Percentiles rank a stretch among this genome's conserved stretches.
These are phyloP conservation scores for Perithous albicinctus DNA, from an alignment of 2,888 invertebrate species.

Conservation along the genomic window DNA sequence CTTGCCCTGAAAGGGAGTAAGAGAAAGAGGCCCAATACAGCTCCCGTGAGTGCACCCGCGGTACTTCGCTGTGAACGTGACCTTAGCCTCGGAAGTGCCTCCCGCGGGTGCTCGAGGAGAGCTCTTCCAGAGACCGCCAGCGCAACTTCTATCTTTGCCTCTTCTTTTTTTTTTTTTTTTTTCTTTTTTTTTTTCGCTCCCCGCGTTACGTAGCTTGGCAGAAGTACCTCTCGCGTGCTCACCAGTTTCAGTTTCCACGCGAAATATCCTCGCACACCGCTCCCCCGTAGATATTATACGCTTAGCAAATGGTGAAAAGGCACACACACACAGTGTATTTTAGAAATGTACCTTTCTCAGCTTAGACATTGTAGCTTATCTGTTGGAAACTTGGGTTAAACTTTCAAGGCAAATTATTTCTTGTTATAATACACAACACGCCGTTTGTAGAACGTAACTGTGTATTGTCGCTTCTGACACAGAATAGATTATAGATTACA, in stretches of 20 bases:
- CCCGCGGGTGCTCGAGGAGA: slow-evolving; percentile 35
- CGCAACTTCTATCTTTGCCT: slow-evolving; percentile 41
- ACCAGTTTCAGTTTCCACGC: slow-evolving; percentile 52
- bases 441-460: not conserved
- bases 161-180: too few relatives aligned
- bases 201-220: slow-evolving; percentile 41
- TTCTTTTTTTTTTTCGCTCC: slow-evolving; percentile 44
- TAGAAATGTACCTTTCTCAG: not conserved
- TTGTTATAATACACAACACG: not conserved
- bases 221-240: slow-evolving; percentile 61
- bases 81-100: slow-evolving; percentile 71
- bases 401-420: not conserved
- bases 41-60: slow-evolving; percentile 51
- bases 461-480: not conserved
- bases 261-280: slow-evolving; percentile 17
- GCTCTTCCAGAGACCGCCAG: slow-evolving; percentile 31
- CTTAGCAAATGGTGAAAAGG: slow-evolving; percentile 11
- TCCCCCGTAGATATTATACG: not conserved
- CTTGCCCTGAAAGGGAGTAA: slow-evolving; percentile 37
- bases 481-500: not conserved
- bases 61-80: slow-evolving; percentile 71
- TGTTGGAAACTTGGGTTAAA: not conserved
- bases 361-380: slow-evolving; percentile 14
- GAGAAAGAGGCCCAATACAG: slow-evolving; percentile 50
- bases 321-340: slow-evolving; percentile 6